phyloP scores from a whole-genome alignment of 2,888 invertebrate species.

The Xestobium rufovillosum region DNA sequence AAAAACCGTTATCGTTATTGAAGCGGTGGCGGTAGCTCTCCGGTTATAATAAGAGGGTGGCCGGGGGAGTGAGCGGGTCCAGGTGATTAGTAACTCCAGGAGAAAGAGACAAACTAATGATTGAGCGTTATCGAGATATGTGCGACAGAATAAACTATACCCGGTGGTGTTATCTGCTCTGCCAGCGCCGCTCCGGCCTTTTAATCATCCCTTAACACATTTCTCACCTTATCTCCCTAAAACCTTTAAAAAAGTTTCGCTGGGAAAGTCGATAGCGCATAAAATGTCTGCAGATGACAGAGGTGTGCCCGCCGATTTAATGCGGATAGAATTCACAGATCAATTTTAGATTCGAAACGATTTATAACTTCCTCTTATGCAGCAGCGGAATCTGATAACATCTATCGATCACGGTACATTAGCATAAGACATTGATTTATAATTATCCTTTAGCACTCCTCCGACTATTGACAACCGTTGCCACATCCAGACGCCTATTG shows the following conservation, averaged over 20 bases:
- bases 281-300: conserved; percentile 35
- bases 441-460: conserved; percentile 34
- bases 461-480: conserved; percentile 16
- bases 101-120: conserved; percentile 36
- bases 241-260: conserved; percentile 32
- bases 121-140: conserved; percentile 40
- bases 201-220: conserved; percentile 44
- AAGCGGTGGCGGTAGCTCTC: conserved; percentile 25
- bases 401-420: conserved; percentile 44
- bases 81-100: conserved; percentile 38
- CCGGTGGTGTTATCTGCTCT: conserved; percentile 35
- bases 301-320: conserved; percentile 40
- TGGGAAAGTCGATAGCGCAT: conserved; percentile 28
- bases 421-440: conserved; percentile 45
- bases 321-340: conserved; percentile 42
- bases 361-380: conserved; percentile 44
- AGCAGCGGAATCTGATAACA: conserved; percentile 36
- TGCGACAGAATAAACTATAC: conserved; percentile 36
- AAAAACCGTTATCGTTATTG: conserved; percentile 37
- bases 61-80: conserved; percentile 25
- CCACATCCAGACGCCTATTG: conserved; percentile 27
- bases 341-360: conserved; percentile 45
- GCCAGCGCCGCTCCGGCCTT: conserved; percentile 39
- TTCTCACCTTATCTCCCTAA: conserved; percentile 37
- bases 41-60: conserved; percentile 23